Conservation (phyloP, 2,797 vertebrate species). For the Anabacerthia variegaticeps region DNA sequence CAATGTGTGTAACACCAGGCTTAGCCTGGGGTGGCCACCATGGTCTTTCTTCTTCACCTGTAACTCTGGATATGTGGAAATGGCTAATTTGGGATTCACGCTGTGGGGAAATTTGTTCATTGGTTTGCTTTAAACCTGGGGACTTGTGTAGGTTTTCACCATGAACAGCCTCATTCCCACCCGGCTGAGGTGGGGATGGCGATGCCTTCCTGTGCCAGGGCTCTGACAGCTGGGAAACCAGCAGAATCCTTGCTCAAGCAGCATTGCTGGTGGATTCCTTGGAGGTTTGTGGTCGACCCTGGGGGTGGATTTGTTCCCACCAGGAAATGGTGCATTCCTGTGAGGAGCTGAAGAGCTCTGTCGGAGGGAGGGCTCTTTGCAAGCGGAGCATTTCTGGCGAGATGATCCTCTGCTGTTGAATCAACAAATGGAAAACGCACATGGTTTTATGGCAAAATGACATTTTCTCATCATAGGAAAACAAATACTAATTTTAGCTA, state of each 20-base stretch:
- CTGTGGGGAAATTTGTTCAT: background rate
- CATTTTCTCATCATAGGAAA: background rate
- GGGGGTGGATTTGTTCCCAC: background rate
- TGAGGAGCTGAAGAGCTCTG: background rate
- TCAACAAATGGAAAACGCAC: background rate
- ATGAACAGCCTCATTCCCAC: background rate
- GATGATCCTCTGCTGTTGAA: background rate
- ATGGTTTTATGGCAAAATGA: constrained; percentile 13
- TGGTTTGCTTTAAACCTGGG: background rate
- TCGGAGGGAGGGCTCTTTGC: background rate
- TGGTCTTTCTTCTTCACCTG: background rate
- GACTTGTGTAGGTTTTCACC: background rate
- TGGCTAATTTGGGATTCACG: background rate
- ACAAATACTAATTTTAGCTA: background rate
- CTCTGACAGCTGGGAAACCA: background rate
- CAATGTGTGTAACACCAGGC: background rate
- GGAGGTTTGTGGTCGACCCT: background rate
- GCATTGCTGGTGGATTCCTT: background rate
- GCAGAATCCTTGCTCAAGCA: background rate
- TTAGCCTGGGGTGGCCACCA: background rate
- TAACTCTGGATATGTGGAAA: background rate
- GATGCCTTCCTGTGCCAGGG: background rate
- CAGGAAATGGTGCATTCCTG: background rate
- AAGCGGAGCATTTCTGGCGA: background rate
- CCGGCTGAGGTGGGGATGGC: background rate